phyloP scores from a whole-genome alignment of 2,113 vertebrate species.

The Gnathonemus longibarbis region DNA sequence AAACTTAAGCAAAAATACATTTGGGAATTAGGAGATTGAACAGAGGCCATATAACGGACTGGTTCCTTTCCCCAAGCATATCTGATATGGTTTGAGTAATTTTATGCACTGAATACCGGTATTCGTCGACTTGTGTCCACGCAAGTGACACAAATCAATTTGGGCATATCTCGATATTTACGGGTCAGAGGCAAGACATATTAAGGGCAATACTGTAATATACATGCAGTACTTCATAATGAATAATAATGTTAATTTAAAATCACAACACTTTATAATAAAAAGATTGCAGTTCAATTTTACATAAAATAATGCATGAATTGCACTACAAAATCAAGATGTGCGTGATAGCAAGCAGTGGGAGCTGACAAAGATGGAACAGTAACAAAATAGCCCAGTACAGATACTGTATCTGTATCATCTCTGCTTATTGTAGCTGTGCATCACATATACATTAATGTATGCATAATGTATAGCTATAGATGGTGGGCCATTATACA shows the following conservation, averaged over 20 bases:
- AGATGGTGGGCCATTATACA: neutral
- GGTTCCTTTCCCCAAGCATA: neutral
- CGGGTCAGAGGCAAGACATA: neutral
- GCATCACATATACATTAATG: neutral
- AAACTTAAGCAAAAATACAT: neutral
- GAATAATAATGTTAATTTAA: neutral
- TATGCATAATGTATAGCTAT: neutral
- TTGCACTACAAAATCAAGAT: neutral
- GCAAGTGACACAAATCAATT: neutral
- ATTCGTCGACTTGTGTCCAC: neutral
- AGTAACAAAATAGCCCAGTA: neutral
- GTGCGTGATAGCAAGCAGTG: neutral
- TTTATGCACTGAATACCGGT: neutral
- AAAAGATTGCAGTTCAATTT: neutral
- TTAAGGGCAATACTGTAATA: neutral
- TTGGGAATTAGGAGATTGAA: neutral
- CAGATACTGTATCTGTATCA: neutral
- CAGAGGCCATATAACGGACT: neutral
- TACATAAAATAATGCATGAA: neutral
- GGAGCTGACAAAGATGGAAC: neutral
- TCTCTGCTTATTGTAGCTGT: neutral
- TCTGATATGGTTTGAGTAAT: neutral
- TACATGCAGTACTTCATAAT: neutral
- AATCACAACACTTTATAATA: neutral
- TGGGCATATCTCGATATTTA: neutral